Evolutionary conservation across 2,888 invertebrate species (phyloP), one percentile per base, ranked within the genome.

Genomic region (Gymnosoma rotundatum): DNA sequence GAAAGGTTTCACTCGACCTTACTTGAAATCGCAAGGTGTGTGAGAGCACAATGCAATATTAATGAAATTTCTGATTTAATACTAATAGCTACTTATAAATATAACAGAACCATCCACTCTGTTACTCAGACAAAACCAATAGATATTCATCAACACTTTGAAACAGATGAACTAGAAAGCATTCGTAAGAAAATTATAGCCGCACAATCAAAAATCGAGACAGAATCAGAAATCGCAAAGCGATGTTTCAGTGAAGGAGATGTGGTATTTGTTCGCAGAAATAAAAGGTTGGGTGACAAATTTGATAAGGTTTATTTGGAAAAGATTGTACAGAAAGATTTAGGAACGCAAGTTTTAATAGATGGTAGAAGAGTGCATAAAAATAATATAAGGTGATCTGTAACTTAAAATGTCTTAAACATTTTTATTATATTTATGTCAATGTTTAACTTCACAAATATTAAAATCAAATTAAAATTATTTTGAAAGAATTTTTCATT

Each of bases 1-100:
- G 72, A 72, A 61, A 72, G 48, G 48, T 72, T 60, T 10, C 60
- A 58, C 60, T 72, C 72, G 32, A 56, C 69, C 42, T 42, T 69
- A 25, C 54, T 69, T 21, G 69, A 69, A 56, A 69, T 69, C 14
- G 42, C 69, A 54, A 67, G 38, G 20, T 61, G 61, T 21, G 20
- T 20, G 12, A 61, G 42, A 42, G 42, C 61, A 50, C 32, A 32
- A 20, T 61, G 14, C 12, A 5, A 20, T 21, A 20, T 61, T 20
- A 42, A 14, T 14, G 61, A 42, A 18, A 8, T 61, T 42, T 42
- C 42, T 67, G 52, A 67, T 54, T 67, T 67, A 67, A 36, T 67
- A 67, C 36, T 66, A 7, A 16, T 66, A n/a, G n/a, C 66, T 38
- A 64, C 48, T 16, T 64, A 52, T 38, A 67, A 67, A 36, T 50